phyloP scores from a whole-genome alignment of 2,888 invertebrate genomes.

The Rhamnusium bicolor region DNA sequence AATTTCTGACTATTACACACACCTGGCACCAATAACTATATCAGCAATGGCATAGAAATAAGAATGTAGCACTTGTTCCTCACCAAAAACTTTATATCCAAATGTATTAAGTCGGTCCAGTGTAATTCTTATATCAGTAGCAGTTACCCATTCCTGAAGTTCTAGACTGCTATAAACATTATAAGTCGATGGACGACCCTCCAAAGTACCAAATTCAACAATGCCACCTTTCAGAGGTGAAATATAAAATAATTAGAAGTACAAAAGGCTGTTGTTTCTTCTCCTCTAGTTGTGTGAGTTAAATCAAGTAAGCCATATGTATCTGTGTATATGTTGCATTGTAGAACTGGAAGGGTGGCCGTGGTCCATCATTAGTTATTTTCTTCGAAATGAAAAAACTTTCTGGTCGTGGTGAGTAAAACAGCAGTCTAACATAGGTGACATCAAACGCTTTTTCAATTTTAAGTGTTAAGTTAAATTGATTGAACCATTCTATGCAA shows the following conservation, averaged over 20 bases:
- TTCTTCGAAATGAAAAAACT: slow-evolving; percentile 97
- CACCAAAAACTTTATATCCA: slow-evolving; percentile 97
- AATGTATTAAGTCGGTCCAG: slow-evolving; percentile 96
- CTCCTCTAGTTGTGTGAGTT: slow-evolving; percentile 79
- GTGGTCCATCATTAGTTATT: slow-evolving; percentile 82
- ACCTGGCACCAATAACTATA: slow-evolving; percentile 88
- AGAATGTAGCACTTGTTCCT: slow-evolving; percentile 90
- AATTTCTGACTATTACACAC: slow-evolving; percentile 95
- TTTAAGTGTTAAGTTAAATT: slow-evolving; percentile 83
- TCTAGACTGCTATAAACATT: slow-evolving; percentile 92
- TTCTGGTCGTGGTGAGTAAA: slow-evolving; percentile 96
- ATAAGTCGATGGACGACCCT: slow-evolving; percentile 94
- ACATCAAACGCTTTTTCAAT: slow-evolving; percentile 96
- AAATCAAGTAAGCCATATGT: slow-evolving; percentile 89
- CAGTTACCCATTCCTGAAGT: slow-evolving; percentile 98
- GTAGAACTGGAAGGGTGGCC: slow-evolving; percentile 94
- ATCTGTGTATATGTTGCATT: no score
- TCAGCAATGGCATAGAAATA: slow-evolving; percentile 97
- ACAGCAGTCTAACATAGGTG: slow-evolving; percentile 94
- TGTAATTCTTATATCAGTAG: slow-evolving; percentile 92
- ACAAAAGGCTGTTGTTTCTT: slow-evolving; percentile 95
- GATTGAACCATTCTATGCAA: slow-evolving; percentile 90
- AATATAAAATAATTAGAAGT: slow-evolving; percentile 98
- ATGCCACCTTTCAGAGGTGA: slow-evolving; percentile 95
- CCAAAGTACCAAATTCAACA: slow-evolving; percentile 95